phyloP scores from a whole-genome alignment of 2,797 vertebrate genomes.

The Danio choprae region DNA sequence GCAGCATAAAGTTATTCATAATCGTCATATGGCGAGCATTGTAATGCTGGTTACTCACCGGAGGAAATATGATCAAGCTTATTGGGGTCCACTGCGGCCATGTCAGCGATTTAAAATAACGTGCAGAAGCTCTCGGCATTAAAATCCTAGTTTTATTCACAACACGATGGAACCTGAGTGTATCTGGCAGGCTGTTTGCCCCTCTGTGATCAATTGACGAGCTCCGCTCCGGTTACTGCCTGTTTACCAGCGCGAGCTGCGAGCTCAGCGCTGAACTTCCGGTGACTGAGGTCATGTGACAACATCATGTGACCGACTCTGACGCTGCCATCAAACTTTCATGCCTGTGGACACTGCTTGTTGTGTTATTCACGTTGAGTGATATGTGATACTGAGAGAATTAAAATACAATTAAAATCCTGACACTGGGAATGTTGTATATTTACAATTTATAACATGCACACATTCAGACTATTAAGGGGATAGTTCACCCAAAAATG shows the following conservation, averaged over 20 bases:
- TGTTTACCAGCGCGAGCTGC: neutral
- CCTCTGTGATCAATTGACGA: neutral
- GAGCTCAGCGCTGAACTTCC: slow-evolving; percentile 50
- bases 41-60: slow-evolving; percentile 34
- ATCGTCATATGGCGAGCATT: no score
- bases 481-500: no score
- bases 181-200: neutral
- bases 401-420: no score
- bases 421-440: no score
- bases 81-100: slow-evolving; percentile 66
- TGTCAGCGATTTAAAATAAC: slow-evolving; percentile 54
- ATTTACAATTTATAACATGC: no score
- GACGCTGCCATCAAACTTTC: neutral
- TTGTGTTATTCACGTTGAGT: neutral
- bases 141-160: slow-evolving; percentile 22
- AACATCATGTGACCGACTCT: slow-evolving; percentile 51
- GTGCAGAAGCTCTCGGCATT: slow-evolving; percentile 33
- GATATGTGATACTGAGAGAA: neutral
- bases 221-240: neutral
- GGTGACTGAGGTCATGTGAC: slow-evolving; percentile 68
- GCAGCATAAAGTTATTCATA: neutral
- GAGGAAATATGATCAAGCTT: slow-evolving; percentile 33
- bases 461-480: no score
- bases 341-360: neutral
- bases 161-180: neutral